Evolutionary conservation across 2,888 invertebrate genomes (phyloP).

Genomic region (Drosophila leonis): DNA sequence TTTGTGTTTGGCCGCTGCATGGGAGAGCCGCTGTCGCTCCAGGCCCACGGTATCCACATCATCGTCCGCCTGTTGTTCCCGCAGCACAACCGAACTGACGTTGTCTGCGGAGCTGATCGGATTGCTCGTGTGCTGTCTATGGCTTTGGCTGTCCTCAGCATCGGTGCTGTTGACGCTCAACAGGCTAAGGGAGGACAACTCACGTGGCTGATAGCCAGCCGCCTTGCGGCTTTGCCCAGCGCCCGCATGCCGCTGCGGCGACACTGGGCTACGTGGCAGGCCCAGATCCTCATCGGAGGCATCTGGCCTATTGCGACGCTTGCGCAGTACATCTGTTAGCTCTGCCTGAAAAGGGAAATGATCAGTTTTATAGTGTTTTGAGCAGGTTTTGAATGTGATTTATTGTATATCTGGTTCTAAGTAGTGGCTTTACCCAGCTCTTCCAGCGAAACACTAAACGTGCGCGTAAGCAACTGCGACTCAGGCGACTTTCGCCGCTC

Average conservation of each 20-base stretch:
- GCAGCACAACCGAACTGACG: conserved; percentile 66
- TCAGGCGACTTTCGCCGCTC: conserved; percentile 76
- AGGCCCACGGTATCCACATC: conserved; percentile 82
- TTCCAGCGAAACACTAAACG: conserved; percentile 84
- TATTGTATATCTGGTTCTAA: not conserved
- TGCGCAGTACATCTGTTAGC: conserved; percentile 90
- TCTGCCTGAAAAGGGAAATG: conserved; percentile 87
- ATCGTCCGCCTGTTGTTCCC: conserved; percentile 67
- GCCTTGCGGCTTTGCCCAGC: conserved; percentile 44
- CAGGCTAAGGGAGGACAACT: conserved; percentile 86
- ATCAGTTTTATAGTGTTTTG: too few relatives aligned
- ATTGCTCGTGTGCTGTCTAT: conserved; percentile 54
- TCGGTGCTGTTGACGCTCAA: conserved; percentile 91
- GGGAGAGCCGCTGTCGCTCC: conserved; percentile 88
- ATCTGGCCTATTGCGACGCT: conserved; percentile 89
- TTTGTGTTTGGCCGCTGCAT: conserved; percentile 92
- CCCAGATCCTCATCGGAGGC: conserved; percentile 91
- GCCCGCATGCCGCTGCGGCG: conserved; percentile 87
- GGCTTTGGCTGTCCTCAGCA: conserved; percentile 68
- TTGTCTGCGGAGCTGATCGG: conserved; percentile 67
- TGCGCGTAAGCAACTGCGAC: conserved; percentile 82
- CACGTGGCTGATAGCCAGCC: conserved; percentile 40
- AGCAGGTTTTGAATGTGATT: too few relatives aligned
- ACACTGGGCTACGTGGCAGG: conserved; percentile 91
- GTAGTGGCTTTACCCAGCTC: conserved; percentile 81